A percentile compares a stretch with the other conserved stretches of the same genome.
Evolutionary conservation across 2,113 vertebrate genomes (phyloP).

Genomic region (Gobio gobio): DNA sequence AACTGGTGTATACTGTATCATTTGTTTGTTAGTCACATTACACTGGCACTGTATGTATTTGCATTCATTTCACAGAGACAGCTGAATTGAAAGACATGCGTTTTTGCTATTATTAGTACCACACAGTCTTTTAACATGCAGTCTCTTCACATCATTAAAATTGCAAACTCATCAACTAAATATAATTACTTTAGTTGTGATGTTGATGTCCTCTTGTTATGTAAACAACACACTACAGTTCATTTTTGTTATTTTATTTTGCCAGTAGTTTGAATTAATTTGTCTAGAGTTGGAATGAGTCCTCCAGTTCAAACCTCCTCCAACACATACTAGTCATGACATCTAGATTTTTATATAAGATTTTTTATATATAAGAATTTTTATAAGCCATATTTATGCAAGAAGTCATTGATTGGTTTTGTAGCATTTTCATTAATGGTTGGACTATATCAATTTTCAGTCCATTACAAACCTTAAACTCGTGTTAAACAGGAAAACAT

Average conservation of each 20-base stretch:
- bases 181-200: background rate
- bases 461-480: constrained; percentile 21
- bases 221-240: background rate
- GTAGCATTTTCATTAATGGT: background rate
- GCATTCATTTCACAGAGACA: background rate
- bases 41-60: background rate
- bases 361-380: too few relatives aligned
- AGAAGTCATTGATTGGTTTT: background rate
- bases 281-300: background rate
- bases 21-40: background rate
- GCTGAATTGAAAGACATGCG: background rate
- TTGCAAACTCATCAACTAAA: too few relatives aligned
- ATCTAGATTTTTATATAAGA: background rate
- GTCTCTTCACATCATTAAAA: background rate
- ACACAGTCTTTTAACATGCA: background rate
- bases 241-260: background rate
- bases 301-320: background rate
- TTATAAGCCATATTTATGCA: background rate
- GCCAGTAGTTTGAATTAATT: background rate
- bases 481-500: constrained; percentile 54
- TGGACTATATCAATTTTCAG: constrained; percentile 16
- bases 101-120: background rate
- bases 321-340: background rate
- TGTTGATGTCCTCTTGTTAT: background rate
- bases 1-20: background rate